Base-by-base conservation (phyloP, 2,888 invertebrate species). In the Cyclophora albipunctata region DNA sequence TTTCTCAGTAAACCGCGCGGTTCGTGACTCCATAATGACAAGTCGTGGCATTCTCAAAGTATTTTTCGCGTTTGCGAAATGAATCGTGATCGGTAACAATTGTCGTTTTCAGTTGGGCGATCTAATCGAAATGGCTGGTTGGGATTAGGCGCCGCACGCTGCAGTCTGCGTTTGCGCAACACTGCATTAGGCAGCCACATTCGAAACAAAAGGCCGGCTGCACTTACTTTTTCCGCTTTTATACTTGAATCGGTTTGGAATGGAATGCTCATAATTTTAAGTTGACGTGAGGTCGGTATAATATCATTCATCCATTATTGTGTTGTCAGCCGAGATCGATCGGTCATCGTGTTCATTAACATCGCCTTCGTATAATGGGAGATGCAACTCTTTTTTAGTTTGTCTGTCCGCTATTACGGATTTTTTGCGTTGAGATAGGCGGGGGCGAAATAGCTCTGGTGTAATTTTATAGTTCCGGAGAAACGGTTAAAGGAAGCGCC, bases 41-140 rank as follows among this genome's bases (percentile, higher is more conserved):
- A 83, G 82, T 78, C 87, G 83, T 84, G 87, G 84, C 84, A 85
- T 88, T 85, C 85, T 77, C 85, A 73, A 71, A 69, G 77, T 78
- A 87, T 87, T 86, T 87, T 86, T 86, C 85, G 78, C 83, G 80
- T 85, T 86, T 85, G 70, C 83, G 81, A 81, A 81, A 78, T 75
- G 76, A 78, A 66, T 86, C 86, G 87, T 87, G 88, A 86, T 85
- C 81, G 78, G 78, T 78, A 83, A 78, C 83, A 78, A 77, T 77
- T 68, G 78, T 71, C 66, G 71, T 56, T 72, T 73, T 69, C 75
- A 67, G 67, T 67, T 60, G 60, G 62, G 62, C 73, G 81, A 81
- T 82, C 71, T 76, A 76, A 81, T 81, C 81, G 75, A 79, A 78
- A 79, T 79, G 64, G 34, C 7, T 43, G 81, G 81, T 78, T 76